Percentiles rank a stretch among this genome's conserved stretches.
phyloP scores from a whole-genome alignment of 2,113 vertebrate species.

The Vulpes vulpes region DNA sequence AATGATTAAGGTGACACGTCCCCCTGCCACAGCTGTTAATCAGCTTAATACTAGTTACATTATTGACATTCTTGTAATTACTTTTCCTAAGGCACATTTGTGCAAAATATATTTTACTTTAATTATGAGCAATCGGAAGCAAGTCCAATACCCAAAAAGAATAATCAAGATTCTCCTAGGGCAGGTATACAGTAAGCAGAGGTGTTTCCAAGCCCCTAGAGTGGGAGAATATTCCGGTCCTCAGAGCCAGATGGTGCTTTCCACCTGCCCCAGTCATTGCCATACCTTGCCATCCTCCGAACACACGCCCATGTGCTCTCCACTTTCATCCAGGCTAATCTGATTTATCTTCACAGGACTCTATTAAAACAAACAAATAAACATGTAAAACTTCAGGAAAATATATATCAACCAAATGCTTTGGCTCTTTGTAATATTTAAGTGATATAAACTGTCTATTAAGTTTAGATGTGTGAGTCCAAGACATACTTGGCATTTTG shows the following conservation, averaged over 20 bases:
- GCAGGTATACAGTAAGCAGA: slow-evolving; percentile 38
- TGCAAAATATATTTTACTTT: slow-evolving; percentile 88
- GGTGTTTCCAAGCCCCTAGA: neutral
- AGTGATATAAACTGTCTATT: neutral
- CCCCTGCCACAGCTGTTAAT: slow-evolving; percentile 89
- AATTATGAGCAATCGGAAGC: slow-evolving; percentile 85
- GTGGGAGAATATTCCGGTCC: neutral
- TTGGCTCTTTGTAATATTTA: slow-evolving; percentile 24
- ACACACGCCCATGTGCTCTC: slow-evolving; percentile 98
- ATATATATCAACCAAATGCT: neutral
- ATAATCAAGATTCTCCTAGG: slow-evolving; percentile 57
- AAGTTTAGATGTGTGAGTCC: neutral
- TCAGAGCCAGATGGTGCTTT: neutral
- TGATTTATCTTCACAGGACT: slow-evolving; percentile 99
- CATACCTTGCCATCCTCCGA: slow-evolving; percentile 99
- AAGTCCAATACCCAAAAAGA: slow-evolving; percentile 74
- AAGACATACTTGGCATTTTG: neutral
- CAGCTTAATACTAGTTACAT: slow-evolving; percentile 89
- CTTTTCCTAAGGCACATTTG: slow-evolving; percentile 87
- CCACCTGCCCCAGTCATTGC: rapidly evolving
- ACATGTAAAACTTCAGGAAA: slow-evolving; percentile 58
- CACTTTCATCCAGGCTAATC: slow-evolving; percentile 98
- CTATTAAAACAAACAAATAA: slow-evolving; percentile 84
- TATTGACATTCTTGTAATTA: slow-evolving; percentile 92
- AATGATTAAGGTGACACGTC: slow-evolving; percentile 88